Evolutionary conservation across 2,113 vertebrate species (phyloP).

Genomic region (Gallinago media): DNA sequence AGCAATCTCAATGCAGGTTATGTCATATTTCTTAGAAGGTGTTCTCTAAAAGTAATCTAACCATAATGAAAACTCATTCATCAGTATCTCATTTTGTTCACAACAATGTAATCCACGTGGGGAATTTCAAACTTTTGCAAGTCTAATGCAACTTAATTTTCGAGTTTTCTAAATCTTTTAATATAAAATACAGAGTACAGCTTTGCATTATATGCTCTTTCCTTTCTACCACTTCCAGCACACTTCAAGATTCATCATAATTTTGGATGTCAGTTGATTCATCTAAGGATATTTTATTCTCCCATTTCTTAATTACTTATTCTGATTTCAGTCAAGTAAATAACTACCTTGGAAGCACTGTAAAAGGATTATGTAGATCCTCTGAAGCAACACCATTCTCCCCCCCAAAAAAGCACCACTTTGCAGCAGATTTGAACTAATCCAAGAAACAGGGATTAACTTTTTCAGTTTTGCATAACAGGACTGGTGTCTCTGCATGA

Average conservation of each 20-base stretch:
- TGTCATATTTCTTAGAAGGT: neutral
- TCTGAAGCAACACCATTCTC: neutral
- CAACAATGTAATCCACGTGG: neutral
- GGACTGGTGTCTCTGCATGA: neutral
- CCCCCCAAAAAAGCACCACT: fast-evolving
- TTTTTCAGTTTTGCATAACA: neutral
- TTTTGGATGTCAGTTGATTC: neutral
- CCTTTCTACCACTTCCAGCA: neutral
- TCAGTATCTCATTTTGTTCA: neutral
- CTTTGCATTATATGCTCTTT: neutral
- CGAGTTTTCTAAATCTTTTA: neutral
- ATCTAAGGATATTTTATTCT: neutral
- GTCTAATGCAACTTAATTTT: neutral
- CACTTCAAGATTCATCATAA: neutral
- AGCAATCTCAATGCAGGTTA: too few relatives aligned
- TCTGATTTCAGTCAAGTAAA: neutral
- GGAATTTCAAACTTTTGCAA: neutral
- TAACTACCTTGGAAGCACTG: neutral
- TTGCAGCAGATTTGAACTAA: neutral
- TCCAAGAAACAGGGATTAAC: neutral
- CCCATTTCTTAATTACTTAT: neutral
- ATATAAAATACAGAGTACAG: neutral
- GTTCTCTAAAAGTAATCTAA: neutral
- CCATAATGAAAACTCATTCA: neutral
- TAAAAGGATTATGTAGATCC: neutral